phyloP scores from a whole-genome alignment of 2,113 vertebrate genomes.

The Mobula birostris region DNA sequence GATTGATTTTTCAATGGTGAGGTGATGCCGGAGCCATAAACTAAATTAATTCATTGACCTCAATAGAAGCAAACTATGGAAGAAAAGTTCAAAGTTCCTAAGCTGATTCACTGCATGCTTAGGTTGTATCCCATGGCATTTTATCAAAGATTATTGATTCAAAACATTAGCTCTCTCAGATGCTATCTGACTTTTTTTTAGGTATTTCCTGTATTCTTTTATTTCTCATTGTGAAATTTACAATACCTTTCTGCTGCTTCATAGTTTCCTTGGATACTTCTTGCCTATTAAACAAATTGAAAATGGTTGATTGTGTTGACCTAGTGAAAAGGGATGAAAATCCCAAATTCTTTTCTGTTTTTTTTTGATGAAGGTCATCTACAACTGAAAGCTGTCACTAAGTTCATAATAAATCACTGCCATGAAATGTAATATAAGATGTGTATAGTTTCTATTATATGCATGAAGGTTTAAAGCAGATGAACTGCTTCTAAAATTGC shows the following conservation, averaged over 20 bases:
- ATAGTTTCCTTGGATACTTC: neutral
- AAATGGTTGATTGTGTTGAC: neutral
- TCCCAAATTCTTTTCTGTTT: neutral
- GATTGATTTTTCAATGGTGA: neutral
- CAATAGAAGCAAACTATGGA: too few relatives aligned
- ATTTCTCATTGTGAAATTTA: too few relatives aligned
- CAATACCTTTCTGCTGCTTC: neutral
- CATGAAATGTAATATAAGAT: neutral
- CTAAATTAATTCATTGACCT: neutral
- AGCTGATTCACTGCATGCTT: too few relatives aligned
- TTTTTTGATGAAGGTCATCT: neutral
- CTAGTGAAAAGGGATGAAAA: neutral
- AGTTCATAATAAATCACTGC: neutral
- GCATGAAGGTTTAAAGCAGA: neutral
- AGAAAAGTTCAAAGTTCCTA: too few relatives aligned
- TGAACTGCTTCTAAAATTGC: neutral
- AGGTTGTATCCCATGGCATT: too few relatives aligned
- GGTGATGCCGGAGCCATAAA: neutral
- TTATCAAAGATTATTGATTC: too few relatives aligned
- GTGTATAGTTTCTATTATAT: neutral
- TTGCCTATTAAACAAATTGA: neutral
- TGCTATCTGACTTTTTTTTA: too few relatives aligned
- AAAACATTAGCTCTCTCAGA: too few relatives aligned
- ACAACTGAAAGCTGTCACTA: neutral
- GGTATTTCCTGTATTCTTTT: too few relatives aligned